A percentile compares a stretch with the other conserved stretches of the same genome.
These are phyloP conservation scores for Raja brachyura DNA, from an alignment of 2,113 vertebrate genomes.

Conservation along the genomic window DNA sequence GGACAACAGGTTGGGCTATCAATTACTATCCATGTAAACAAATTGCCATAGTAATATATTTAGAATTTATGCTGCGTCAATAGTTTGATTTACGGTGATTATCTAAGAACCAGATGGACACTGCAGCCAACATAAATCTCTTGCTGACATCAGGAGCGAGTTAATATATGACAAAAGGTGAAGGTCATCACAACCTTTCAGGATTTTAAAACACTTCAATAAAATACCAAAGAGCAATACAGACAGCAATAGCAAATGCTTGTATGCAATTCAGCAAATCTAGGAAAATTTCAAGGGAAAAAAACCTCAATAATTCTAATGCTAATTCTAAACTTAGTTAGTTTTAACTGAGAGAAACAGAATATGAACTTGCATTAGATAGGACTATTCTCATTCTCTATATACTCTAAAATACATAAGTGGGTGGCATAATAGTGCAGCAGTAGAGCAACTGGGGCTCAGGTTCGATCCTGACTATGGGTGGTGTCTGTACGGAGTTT, in stretches of 20 bases:
- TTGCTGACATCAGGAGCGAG: background rate
- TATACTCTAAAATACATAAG: background rate
- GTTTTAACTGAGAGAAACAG: background rate
- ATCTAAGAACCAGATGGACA: background rate
- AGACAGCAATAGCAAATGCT: background rate
- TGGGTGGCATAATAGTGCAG: too few relatives aligned
- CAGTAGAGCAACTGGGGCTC: too few relatives aligned
- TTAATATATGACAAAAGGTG: background rate
- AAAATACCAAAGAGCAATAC: background rate
- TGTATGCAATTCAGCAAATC: background rate
- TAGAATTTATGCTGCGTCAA: background rate
- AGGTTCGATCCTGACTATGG: too few relatives aligned
- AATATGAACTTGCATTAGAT: background rate
- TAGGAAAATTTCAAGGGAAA: background rate
- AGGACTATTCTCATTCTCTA: background rate
- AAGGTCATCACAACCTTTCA: background rate
- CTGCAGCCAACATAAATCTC: background rate
- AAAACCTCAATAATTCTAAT: background rate
- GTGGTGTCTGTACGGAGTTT: too few relatives aligned
- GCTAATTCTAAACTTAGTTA: background rate
- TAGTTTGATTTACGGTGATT: background rate
- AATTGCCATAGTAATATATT: background rate
- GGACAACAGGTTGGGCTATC: background rate
- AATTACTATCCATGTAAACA: background rate
- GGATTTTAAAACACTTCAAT: background rate